Evolutionary conservation across 2,888 invertebrate species (phyloP).

Genomic region (Agapetus fuscipes): DNA sequence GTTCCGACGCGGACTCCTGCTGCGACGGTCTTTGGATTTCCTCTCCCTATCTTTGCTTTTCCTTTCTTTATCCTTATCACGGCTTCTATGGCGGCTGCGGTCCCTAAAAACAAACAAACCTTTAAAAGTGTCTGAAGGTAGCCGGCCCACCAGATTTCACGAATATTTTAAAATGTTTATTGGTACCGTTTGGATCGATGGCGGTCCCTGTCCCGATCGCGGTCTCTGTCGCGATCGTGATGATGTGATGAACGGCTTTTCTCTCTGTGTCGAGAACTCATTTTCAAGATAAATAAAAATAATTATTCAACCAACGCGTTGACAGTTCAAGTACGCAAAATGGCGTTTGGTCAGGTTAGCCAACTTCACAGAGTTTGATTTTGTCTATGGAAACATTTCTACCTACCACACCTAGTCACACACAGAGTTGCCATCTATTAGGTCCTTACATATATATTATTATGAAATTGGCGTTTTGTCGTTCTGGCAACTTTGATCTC

Average conservation of each 20-base stretch:
- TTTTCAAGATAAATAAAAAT: too few relatives aligned
- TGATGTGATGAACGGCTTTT: constrained; percentile 40
- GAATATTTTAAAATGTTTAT: not conserved
- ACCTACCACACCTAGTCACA: too few relatives aligned
- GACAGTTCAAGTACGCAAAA: too few relatives aligned
- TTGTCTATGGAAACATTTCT: too few relatives aligned
- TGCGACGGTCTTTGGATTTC: constrained; percentile 25
- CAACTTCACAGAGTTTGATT: too few relatives aligned
- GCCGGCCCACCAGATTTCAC: constrained; percentile 2
- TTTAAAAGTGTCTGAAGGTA: not conserved
- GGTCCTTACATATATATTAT: too few relatives aligned
- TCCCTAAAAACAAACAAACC: constrained; percentile 20
- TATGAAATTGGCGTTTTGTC: too few relatives aligned
- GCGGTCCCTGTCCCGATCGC: constrained; percentile 23
- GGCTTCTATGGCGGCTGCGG: constrained; percentile 22
- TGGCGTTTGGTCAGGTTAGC: too few relatives aligned
- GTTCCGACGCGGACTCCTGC: constrained; percentile 27
- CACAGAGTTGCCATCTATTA: too few relatives aligned
- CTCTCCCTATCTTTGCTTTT: constrained; percentile 24
- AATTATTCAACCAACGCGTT: not conserved
- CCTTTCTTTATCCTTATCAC: constrained; percentile 20
- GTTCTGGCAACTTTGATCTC: too few relatives aligned
- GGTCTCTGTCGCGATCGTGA: constrained; percentile 31
- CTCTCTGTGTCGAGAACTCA: constrained; percentile 46
- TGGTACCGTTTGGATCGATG: constrained; percentile 22